These are phyloP conservation scores for Brachycybe producta DNA, from an alignment of 2,888 invertebrate species.

Conservation along the genomic window DNA sequence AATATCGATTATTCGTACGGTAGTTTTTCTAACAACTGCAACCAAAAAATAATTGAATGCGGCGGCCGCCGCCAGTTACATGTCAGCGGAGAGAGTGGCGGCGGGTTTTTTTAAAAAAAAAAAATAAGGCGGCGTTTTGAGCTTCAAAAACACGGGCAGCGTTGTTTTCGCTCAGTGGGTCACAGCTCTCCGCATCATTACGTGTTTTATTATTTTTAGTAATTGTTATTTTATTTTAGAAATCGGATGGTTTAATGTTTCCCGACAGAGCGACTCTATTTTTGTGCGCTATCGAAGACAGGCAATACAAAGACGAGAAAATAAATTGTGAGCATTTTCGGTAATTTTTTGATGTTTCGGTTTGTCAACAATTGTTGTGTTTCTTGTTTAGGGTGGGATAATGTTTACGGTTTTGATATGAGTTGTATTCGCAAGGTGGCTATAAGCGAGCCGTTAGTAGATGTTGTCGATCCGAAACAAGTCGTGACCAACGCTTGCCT, in stretches of 20 bases:
- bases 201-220: conserved; percentile 3
- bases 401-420: conserved; percentile 99
- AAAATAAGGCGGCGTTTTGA: too few species aligned
- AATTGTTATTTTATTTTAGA: conserved; percentile 33
- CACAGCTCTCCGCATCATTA: too few species aligned
- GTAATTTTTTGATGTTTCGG: neutral
- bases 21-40: too few species aligned
- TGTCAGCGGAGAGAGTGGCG: too few species aligned
- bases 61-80: too few species aligned
- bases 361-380: conserved; percentile 7
- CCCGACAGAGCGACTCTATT: conserved; percentile 85
- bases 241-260: conserved; percentile 80
- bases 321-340: conserved; percentile 63
- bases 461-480: conserved; percentile 97
- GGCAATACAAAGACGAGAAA: conserved; percentile 99
- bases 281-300: conserved; percentile 69
- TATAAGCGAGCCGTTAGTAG: conserved; percentile 94
- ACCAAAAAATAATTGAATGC: too few species aligned
- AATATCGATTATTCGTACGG: too few species aligned
- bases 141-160: too few species aligned
- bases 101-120: too few species aligned
- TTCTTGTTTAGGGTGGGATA: conserved; percentile 66
- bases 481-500: conserved; percentile 91
- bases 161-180: too few species aligned
- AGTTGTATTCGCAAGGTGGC: conserved; percentile 95